Conservation (phyloP, 2,113 vertebrate species). For the Pitta sordida region DNA sequence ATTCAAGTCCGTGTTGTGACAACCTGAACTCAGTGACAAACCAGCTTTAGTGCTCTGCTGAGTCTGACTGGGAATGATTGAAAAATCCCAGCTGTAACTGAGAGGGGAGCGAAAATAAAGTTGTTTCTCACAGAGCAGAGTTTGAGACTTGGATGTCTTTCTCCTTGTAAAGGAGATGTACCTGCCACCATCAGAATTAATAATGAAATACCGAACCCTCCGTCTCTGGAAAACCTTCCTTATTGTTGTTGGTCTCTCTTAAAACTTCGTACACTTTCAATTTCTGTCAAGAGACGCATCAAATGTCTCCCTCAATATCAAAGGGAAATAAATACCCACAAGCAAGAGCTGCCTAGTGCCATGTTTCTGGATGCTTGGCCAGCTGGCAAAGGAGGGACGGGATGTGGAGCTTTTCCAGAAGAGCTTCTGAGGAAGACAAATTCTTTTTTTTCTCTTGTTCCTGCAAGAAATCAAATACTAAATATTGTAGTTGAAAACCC, state of each 20-base stretch:
- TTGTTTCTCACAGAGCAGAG: background rate
- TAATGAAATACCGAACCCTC: background rate
- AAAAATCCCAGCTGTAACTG: background rate
- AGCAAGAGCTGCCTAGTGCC: slow-evolving; percentile 7
- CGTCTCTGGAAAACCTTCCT: background rate
- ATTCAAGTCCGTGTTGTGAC: background rate
- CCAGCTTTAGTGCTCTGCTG: background rate
- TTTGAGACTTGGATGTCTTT: background rate
- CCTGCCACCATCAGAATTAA: background rate
- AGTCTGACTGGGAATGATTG: background rate
- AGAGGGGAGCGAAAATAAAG: background rate
- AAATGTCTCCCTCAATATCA: background rate
- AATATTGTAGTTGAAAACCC: slow-evolving; percentile 43
- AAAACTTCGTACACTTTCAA: background rate
- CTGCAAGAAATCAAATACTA: slow-evolving; percentile 43
- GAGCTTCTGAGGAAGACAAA: slow-evolving; percentile 7
- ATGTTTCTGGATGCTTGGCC: slow-evolving; percentile 17
- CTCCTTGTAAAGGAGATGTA: background rate
- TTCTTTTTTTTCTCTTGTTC: background rate
- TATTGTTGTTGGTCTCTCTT: fast-evolving
- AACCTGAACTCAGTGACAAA: background rate
- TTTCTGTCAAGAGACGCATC: slow-evolving; percentile 25
- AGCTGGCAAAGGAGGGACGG: slow-evolving; percentile 3
- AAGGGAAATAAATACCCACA: slow-evolving; percentile 37
- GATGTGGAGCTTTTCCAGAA: slow-evolving; percentile 52